These are phyloP conservation scores for Stenotaenia linearis DNA, from an alignment of 2,888 invertebrate genomes.

Conservation along the genomic window DNA sequence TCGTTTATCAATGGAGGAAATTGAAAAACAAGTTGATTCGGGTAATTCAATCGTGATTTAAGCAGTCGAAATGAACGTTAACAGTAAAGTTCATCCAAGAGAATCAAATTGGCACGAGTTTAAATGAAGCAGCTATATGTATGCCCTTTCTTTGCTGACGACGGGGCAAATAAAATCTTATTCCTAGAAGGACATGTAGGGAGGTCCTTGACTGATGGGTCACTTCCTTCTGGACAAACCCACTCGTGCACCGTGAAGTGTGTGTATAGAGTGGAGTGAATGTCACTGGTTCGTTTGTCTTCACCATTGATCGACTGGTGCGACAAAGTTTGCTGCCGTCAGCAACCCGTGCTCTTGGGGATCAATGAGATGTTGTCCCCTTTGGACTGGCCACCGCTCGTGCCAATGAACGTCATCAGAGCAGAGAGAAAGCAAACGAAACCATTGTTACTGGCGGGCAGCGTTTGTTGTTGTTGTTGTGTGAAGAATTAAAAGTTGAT, in stretches of 20 bases:
- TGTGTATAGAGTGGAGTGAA: conserved; percentile 2
- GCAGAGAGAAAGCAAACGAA: not conserved
- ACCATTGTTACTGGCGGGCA: not conserved
- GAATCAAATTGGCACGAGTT: too few species aligned
- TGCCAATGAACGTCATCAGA: not conserved
- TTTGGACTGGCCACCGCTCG: not conserved
- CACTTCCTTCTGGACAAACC: conserved; percentile 11
- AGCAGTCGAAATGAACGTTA: too few species aligned
- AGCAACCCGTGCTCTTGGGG: not conserved
- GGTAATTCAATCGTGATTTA: not conserved
- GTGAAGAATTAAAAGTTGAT: not conserved
- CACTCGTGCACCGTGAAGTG: not conserved
- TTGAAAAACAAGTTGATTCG: not conserved
- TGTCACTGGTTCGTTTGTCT: conserved; percentile 19
- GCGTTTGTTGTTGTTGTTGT: not conserved
- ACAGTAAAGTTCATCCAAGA: too few species aligned
- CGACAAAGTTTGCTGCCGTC: conserved; percentile 15
- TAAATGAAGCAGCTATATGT: not conserved
- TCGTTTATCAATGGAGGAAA: not conserved
- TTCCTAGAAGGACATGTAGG: not conserved
- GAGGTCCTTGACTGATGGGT: not conserved
- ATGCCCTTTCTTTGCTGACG: not conserved
- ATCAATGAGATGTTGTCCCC: not conserved
- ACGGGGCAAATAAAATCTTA: not conserved
- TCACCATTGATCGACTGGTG: conserved; percentile 19